A percentile compares a stretch with the other conserved stretches of the same genome.
These are phyloP conservation scores for Pseudomyrmex concolor DNA, from an alignment of 1,140 invertebrate genomes.

Conservation along the genomic window DNA sequence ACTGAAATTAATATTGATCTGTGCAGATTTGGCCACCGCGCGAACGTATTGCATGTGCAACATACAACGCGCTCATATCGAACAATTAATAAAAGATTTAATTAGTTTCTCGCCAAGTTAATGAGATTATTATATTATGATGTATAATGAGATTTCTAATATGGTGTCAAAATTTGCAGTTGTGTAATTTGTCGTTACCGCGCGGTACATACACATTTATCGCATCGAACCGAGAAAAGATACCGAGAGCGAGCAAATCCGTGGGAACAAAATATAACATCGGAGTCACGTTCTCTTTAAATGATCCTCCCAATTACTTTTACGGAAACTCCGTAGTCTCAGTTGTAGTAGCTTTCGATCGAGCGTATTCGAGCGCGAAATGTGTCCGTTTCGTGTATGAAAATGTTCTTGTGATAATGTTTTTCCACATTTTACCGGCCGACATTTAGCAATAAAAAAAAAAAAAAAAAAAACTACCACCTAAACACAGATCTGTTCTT, in stretches of 20 bases:
- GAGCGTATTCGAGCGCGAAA: slow-evolving; percentile 30
- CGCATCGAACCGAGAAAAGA: background rate
- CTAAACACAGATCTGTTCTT: background rate
- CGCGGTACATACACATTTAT: background rate
- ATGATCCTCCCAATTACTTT: slow-evolving; percentile 58
- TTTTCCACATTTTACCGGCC: background rate
- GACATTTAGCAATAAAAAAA: background rate
- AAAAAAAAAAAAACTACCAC: background rate
- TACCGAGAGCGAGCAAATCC: slow-evolving; percentile 14
- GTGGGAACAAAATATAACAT: slow-evolving; percentile 32
- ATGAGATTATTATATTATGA: background rate
- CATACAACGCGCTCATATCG: background rate
- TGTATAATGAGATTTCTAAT: slow-evolving; percentile 9
- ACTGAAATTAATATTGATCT: slow-evolving; percentile 49
- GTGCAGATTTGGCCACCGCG: background rate
- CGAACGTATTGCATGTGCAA: background rate
- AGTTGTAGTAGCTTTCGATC: slow-evolving; percentile 28
- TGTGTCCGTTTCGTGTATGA: background rate
- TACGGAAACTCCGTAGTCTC: slow-evolving; percentile 38
- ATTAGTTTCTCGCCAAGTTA: background rate
- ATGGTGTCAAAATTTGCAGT: slow-evolving; percentile 5
- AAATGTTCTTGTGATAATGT: background rate
- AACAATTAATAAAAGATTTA: slow-evolving; percentile 51
- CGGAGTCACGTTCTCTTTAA: slow-evolving; percentile 51
- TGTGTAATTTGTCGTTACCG: background rate